These are phyloP conservation scores for Caenorhabditis plicata DNA, from an alignment of 2,888 invertebrate species.

Conservation along the genomic window DNA sequence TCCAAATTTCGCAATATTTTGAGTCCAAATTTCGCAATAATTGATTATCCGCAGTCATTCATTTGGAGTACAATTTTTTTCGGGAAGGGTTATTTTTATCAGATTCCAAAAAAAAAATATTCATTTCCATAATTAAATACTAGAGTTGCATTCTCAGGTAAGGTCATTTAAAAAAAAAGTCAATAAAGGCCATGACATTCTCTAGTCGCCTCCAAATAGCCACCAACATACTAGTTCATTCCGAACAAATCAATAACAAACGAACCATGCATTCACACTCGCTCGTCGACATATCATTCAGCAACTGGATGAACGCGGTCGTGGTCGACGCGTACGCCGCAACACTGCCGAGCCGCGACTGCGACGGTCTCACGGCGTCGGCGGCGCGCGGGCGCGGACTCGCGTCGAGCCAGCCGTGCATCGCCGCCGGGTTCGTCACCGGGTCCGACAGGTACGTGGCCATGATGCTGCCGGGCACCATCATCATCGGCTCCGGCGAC, in stretches of 20 bases:
- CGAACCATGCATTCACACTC: slow-evolving; percentile 26
- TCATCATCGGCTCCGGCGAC: slow-evolving; percentile 6
- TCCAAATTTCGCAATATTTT: too few relatives aligned
- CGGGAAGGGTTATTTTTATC: too few relatives aligned
- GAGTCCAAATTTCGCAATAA: neutral
- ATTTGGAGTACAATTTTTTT: neutral
- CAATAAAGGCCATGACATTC: too few relatives aligned
- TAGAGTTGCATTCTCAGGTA: too few relatives aligned
- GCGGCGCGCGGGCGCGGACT: slow-evolving; percentile 40
- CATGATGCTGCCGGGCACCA: slow-evolving; percentile 40
- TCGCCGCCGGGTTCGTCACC: slow-evolving; percentile 39
- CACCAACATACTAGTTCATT: neutral
- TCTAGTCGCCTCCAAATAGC: neutral
- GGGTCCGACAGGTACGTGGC: slow-evolving; percentile 40
- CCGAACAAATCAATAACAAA: neutral
- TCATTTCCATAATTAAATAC: too few relatives aligned
- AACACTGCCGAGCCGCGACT: slow-evolving; percentile 39
- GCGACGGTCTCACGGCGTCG: slow-evolving; percentile 29
- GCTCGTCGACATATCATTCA: slow-evolving; percentile 37
- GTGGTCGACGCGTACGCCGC: slow-evolving; percentile 50
- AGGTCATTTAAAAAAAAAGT: too few relatives aligned
- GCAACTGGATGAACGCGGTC: slow-evolving; percentile 46
- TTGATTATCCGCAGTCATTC: neutral
- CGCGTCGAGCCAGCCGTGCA: slow-evolving; percentile 12
- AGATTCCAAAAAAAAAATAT: too few relatives aligned